These are phyloP conservation scores for Phyllostomus hastatus DNA, from an alignment of 2,113 vertebrate genomes.

Conservation along the genomic window DNA sequence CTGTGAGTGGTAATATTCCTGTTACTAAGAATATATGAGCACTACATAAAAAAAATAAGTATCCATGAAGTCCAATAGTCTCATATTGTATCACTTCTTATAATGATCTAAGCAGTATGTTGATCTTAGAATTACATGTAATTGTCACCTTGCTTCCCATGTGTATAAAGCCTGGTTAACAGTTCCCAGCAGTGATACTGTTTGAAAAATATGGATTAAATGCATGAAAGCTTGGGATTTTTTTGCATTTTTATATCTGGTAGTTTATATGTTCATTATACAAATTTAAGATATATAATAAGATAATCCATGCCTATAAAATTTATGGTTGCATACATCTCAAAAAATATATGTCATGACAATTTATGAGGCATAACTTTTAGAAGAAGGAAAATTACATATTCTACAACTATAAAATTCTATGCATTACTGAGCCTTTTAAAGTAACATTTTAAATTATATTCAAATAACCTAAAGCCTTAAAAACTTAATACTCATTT, in stretches of 20 bases:
- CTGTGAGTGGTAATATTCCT: background rate
- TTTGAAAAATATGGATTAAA: background rate
- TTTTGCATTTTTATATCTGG: background rate
- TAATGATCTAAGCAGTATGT: background rate
- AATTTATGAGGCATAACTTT: background rate
- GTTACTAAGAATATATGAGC: background rate
- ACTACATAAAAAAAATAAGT: slow-evolving; percentile 33
- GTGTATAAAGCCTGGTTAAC: background rate
- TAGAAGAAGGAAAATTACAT: background rate
- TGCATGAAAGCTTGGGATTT: background rate
- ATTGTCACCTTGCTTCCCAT: background rate
- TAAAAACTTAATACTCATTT: background rate
- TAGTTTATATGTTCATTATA: background rate
- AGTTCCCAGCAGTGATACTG: background rate
- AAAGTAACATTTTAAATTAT: background rate
- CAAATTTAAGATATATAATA: background rate
- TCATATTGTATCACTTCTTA: background rate
- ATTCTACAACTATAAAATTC: background rate
- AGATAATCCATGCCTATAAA: background rate
- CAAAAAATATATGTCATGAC: background rate
- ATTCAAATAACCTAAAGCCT: background rate
- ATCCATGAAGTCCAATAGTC: background rate
- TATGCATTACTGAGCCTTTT: background rate
- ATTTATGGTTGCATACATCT: background rate
- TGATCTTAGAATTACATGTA: background rate